Conservation (phyloP, 2,888 invertebrate species). For the Beris chalybata region DNA sequence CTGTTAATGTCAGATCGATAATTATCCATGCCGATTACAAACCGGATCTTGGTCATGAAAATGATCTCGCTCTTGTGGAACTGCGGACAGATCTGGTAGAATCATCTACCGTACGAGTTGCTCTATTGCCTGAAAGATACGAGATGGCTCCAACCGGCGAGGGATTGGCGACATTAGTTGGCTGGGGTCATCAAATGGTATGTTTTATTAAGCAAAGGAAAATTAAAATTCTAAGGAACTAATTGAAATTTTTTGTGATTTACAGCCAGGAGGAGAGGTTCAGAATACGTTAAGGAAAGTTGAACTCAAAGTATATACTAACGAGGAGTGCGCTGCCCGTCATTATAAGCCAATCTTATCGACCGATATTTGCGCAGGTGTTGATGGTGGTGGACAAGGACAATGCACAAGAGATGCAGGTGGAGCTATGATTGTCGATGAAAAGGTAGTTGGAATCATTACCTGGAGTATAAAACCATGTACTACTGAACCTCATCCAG, state of each 20-base stretch:
- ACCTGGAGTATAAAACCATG: constrained; percentile 58
- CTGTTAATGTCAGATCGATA: constrained; percentile 45
- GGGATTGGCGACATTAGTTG: constrained; percentile 44
- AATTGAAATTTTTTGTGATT: not conserved
- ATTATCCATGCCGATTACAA: constrained; percentile 51
- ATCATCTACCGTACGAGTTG: constrained; percentile 44
- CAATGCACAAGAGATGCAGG: constrained; percentile 58
- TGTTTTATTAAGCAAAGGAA: no score
- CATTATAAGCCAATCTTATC: constrained; percentile 47
- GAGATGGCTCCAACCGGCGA: constrained; percentile 40
- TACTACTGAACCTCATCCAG: constrained; percentile 53
- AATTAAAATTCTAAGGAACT: not conserved
- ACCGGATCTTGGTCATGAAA: constrained; percentile 45
- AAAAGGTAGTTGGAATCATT: constrained; percentile 55
- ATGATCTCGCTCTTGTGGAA: constrained; percentile 56
- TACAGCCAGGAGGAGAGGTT: constrained; percentile 49
- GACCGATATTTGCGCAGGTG: constrained; percentile 56
- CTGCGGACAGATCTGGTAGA: constrained; percentile 38
- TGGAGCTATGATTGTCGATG: constrained; percentile 53
- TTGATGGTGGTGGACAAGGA: constrained; percentile 56
- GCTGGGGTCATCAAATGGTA: constrained; percentile 47
- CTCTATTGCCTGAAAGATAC: constrained; percentile 46
- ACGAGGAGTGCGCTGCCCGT: constrained; percentile 51
- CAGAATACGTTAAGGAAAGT: constrained; percentile 51
- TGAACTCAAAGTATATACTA: constrained; percentile 52